These are phyloP conservation scores for Watsonalla cultraria DNA, from an alignment of 2,888 invertebrate species.

Conservation along the genomic window DNA sequence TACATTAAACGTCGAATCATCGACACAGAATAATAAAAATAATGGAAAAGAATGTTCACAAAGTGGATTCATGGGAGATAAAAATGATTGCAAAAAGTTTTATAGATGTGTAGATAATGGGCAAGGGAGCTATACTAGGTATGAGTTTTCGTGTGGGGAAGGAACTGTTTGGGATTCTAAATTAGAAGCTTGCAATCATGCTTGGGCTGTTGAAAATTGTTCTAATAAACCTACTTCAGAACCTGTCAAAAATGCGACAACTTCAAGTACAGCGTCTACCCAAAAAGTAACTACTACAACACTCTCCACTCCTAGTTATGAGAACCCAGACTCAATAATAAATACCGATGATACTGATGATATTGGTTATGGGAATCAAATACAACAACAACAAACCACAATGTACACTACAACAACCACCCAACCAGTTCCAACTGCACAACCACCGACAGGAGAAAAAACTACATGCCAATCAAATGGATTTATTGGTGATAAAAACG, in stretches of 20 bases:
- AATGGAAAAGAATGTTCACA: slow-evolving; percentile 22
- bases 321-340: slow-evolving; percentile 5
- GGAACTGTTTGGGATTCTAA: slow-evolving; percentile 81
- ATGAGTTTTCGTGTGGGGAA: slow-evolving; percentile 77
- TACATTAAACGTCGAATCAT: slow-evolving; percentile 10
- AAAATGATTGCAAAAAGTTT: slow-evolving; percentile 81
- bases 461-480: slow-evolving; percentile 41
- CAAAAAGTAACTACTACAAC: slow-evolving; percentile 18
- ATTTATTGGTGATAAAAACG: slow-evolving; percentile 78
- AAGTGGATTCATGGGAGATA: slow-evolving; percentile 81
- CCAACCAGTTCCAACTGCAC: slow-evolving; percentile 15
- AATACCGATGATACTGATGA: slow-evolving; percentile 18
- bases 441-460: slow-evolving; percentile 7
- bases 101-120: slow-evolving; percentile 81
- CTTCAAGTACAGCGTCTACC: slow-evolving; percentile 14
- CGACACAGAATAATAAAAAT: slow-evolving; percentile 5
- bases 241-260: slow-evolving; percentile 12
- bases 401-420: slow-evolving; percentile 7
- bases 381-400: slow-evolving; percentile 10
- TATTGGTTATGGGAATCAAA: slow-evolving; percentile 24
- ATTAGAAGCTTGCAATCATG: slow-evolving; percentile 79
- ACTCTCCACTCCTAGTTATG: slow-evolving; percentile 16
- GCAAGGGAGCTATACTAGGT: slow-evolving; percentile 63
- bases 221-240: slow-evolving; percentile 20
- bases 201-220: slow-evolving; percentile 59